Evolutionary conservation across 23 tunicate species (phyloP), one percentile per base, ranked within the genome.

Genomic region (Trididemnum miniatum): DNA sequence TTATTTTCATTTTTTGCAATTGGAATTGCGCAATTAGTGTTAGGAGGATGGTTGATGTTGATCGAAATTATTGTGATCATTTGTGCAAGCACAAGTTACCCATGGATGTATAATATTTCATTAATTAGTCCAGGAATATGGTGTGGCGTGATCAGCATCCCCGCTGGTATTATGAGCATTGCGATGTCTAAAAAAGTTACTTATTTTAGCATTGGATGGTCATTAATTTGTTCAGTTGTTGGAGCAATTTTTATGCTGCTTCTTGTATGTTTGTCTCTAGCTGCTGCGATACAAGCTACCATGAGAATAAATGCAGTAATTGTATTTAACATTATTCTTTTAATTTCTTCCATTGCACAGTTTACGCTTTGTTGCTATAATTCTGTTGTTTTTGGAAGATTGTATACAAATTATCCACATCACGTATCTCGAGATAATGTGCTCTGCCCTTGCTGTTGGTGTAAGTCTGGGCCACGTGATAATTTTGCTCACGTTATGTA

Each of bases 401-500:
- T 67, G n/a, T 67, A 12, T 32, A 4, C 38, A 32, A 67, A 67
- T 32, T 67, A 67, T 32, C 75, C 75, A 30, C n/a, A 67, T 67
- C 75, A 67, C 25, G n/a, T 33, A 5, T 7, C 7, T 30, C 38
- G 7, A 31, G 38, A 24, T 30, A 32, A 67, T 67, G 37, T 5
- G 4, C 75, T 67, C n/a, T 67, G 37, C 32, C 38, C 75, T 31
- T 67, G 75, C n/a, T 67, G 75, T 32, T 3, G 12, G 2, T 30
- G 4, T 33, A 31, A 32, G 31, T 24, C 5, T 62, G 9, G n/a
- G 4, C 2, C 12, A 12, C 37, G 15, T 30, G 7, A 31, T 5
- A 67, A n/a, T 22, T 67, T 67, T 67, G 75, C 38, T 31, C 75
- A 67, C 32, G 75, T 67, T 3, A 67, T 67, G 75, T 67, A 67